Evolutionary conservation across 2,113 vertebrate species (phyloP), one percentile per base, ranked within the genome.

Genomic region (Hemichromis elongatus): DNA sequence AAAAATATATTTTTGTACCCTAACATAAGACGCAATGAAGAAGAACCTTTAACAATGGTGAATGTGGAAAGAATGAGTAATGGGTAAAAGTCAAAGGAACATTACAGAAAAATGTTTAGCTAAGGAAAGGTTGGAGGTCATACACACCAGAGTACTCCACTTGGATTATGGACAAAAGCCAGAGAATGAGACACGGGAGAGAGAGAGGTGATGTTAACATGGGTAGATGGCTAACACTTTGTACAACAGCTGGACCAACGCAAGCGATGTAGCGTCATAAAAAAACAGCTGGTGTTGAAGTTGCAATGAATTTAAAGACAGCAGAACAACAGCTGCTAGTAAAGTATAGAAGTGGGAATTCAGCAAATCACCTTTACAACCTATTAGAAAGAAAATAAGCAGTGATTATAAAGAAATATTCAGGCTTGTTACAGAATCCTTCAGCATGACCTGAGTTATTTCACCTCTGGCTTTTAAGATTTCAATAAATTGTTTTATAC

Each of bases 141-240:
- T 99, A 99, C 98, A 99, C 98, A 99, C 98, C 98, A 95, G 98
- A 99, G 96, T 99, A 99, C 96, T 99, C 98, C 96, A 98, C 98
- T 99, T 97, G 97, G 96, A 96, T 95, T 94, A 97, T 97, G 96
- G 96, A 96, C 95, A 96, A 95, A 96, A 96, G 94, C 96, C 96
- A 96, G 96, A 96, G 96, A 97, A 97, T 90, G 97, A 96, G 97
- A 97, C 66, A 94, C 89, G 96, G 96, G 93, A 96, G 94, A 96
- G 89, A 96, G 93, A 96, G 94, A 98, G 97, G 96, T 86, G 89
- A 86, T 81, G 95, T 96, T 95, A 96, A 93, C 86, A 89, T 90
- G 87, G 77, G 78, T 21, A 70, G 37, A 85, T 86, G 86, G 86
- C 55, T 77, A 85, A 92, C 55, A 85, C 73, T 40, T 77, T 28